Conservation (phyloP, 2,797 vertebrate species). For the Emys orbicularis region DNA sequence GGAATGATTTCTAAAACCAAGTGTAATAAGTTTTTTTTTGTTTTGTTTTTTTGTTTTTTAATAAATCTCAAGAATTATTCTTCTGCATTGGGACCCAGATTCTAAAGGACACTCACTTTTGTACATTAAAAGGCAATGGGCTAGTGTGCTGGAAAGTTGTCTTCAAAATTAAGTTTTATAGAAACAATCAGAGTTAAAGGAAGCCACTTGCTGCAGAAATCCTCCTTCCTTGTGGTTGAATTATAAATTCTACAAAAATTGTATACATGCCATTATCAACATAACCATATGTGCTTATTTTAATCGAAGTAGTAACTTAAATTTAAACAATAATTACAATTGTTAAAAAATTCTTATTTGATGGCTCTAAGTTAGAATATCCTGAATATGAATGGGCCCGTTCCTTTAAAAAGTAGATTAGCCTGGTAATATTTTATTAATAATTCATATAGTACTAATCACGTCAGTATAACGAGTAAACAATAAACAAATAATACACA, state of each 20-base stretch:
- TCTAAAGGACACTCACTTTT: not conserved
- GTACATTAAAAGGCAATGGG: no score
- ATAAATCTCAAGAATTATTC: not conserved
- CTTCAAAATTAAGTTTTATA: not conserved
- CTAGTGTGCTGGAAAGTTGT: not conserved
- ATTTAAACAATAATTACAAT: not conserved
- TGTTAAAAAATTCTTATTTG: not conserved
- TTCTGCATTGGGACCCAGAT: not conserved
- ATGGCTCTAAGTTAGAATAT: not conserved
- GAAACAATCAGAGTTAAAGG: not conserved
- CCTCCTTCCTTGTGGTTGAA: not conserved
- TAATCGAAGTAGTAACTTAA: not conserved
- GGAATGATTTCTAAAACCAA: constrained; percentile 71
- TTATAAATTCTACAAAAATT: not conserved
- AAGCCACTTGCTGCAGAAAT: not conserved
- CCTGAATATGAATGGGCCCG: not conserved
- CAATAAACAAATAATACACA: not conserved
- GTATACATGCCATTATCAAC: not conserved
- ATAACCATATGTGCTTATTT: not conserved
- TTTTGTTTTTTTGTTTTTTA: constrained; percentile 32
- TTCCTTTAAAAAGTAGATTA: not conserved
- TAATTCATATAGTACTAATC: not conserved
- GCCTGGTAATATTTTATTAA: not conserved
- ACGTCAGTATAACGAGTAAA: not conserved
- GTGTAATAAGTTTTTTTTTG: constrained; percentile 48